These are phyloP conservation scores for Nesidiocoris tenuis DNA, from an alignment of 2,888 invertebrate species.

Conservation along the genomic window DNA sequence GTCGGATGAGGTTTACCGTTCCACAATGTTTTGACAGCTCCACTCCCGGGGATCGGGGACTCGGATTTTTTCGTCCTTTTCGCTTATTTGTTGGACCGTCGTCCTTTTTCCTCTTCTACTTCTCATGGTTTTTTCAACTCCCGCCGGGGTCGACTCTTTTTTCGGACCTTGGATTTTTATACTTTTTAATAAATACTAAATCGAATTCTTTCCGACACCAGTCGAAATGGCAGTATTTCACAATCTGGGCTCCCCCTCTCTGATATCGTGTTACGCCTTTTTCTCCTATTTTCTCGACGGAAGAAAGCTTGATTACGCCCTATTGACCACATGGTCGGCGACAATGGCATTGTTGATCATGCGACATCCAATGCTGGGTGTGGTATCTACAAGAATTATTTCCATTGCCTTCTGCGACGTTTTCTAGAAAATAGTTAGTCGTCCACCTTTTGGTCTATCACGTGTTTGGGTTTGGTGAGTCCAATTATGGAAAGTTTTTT, in stretches of 20 bases:
- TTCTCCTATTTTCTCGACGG: too few relatives aligned
- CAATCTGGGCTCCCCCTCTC: constrained; percentile 11
- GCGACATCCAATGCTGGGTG: too few relatives aligned
- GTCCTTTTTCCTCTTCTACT: not conserved
- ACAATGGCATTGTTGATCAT: too few relatives aligned
- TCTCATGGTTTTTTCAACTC: constrained; percentile 16
- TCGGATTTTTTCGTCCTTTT: not conserved
- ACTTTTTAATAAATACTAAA: not conserved
- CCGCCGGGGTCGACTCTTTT: constrained; percentile 7
- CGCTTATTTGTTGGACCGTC: constrained; percentile 3
- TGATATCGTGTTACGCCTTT: not conserved
- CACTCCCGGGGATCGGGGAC: not conserved
- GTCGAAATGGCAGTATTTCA: constrained; percentile 9
- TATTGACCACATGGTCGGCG: not conserved
- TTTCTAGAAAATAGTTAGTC: too few relatives aligned
- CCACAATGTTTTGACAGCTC: constrained; percentile 23
- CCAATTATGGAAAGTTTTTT: too few relatives aligned
- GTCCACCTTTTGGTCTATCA: too few relatives aligned
- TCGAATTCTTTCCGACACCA: not conserved
- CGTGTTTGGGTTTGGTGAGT: too few relatives aligned
- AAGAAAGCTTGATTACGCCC: not conserved
- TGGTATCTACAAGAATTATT: too few relatives aligned
- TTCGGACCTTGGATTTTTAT: constrained; percentile 14
- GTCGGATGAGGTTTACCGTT: constrained; percentile 10
- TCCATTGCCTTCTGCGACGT: too few relatives aligned